Percentiles rank a stretch among this genome's conserved stretches.
Evolutionary conservation across 1,140 invertebrate species (phyloP).

Genomic region (Gerris buenoi): DNA sequence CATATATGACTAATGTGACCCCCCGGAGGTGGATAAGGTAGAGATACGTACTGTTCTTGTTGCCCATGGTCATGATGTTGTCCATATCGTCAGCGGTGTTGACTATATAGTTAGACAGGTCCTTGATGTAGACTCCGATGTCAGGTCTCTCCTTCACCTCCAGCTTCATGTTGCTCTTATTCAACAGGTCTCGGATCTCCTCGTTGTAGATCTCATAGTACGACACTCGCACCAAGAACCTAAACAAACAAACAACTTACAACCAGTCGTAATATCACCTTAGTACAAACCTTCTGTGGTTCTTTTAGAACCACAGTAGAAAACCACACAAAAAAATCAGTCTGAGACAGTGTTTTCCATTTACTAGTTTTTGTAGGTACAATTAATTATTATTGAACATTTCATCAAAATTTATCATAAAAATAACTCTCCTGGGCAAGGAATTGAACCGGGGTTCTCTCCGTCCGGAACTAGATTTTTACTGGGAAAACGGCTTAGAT

Average conservation of each 20-base stretch:
- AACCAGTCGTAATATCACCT: neutral
- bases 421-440: too few relatives aligned
- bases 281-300: conserved; percentile 1
- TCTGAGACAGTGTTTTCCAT: too few relatives aligned
- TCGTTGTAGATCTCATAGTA: conserved; percentile 73
- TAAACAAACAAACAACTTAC: conserved; percentile 31
- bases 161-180: conserved; percentile 35
- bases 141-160: conserved; percentile 63
- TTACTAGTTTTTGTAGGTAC: too few relatives aligned
- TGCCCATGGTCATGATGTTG: conserved; percentile 61
- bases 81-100: conserved; percentile 71
- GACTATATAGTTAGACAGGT: conserved; percentile 58
- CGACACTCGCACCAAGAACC: conserved; percentile 59
- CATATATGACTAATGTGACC: too few relatives aligned
- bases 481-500: too few relatives aligned
- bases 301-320: neutral
- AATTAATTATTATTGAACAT: too few relatives aligned
- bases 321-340: neutral
- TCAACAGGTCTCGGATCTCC: conserved; percentile 59
- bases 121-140: conserved; percentile 68
- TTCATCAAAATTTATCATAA: too few relatives aligned
- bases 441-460: too few relatives aligned
- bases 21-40: too few relatives aligned
- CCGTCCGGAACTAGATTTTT: too few relatives aligned
- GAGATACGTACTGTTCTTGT: conserved; percentile 58